phyloP scores from a whole-genome alignment of 2,113 vertebrate species.

The Spilogale gracilis region DNA sequence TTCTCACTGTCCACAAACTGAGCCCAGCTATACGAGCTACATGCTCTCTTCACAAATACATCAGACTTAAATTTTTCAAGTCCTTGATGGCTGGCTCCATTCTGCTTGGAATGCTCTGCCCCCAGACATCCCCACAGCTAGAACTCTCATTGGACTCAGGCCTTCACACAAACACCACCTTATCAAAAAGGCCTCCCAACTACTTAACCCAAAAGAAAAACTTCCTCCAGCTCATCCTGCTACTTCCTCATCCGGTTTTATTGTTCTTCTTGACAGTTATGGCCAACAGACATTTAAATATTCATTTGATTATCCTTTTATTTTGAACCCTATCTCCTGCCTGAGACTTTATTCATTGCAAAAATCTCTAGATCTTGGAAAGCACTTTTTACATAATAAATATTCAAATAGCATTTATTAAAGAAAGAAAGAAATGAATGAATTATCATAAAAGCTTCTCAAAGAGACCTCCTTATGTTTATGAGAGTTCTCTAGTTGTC shows the following conservation, averaged over 20 bases:
- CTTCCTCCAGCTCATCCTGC: neutral
- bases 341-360: neutral
- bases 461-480: neutral
- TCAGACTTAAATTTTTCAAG: neutral
- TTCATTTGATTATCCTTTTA: neutral
- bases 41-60: neutral
- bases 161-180: neutral
- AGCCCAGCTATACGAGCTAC: neutral
- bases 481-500: neutral
- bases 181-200: neutral
- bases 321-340: neutral
- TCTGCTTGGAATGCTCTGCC: neutral
- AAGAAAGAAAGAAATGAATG: neutral
- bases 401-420: slow-evolving; percentile 29
- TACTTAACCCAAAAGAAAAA: neutral
- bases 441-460: neutral
- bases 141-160: neutral
- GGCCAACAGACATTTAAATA: neutral
- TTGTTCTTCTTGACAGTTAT: neutral
- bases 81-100: neutral
- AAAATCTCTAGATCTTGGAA: neutral
- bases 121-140: neutral
- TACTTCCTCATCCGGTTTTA: neutral
- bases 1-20: neutral
- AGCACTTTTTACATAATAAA: neutral